Evolutionary conservation across 2,888 invertebrate genomes (phyloP), one percentile per base, ranked within the genome.

Genomic region (Muschampia plurimacula): DNA sequence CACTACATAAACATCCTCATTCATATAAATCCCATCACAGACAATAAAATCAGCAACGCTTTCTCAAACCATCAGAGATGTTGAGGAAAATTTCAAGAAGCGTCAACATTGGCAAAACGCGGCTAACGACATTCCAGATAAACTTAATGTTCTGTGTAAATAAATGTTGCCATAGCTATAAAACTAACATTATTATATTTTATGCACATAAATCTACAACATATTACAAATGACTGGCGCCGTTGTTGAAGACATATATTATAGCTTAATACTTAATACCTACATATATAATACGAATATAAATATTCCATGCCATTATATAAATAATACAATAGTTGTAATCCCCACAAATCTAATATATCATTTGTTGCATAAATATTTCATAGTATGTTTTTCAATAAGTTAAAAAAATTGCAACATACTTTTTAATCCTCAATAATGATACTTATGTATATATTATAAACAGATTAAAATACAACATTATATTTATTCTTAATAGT

Each of bases 91-190:
- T 79, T 71, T 72, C 74, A 28, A 77, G 76, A 76, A 74, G 70
- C 72, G 69, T 73, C 74, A 75, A 77, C 77, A 70, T 75, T 82
- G 81, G 79, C 78, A 78, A 84, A 84, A 82, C 74, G 79, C 77
- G 80, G 80, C 78, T 83, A 83, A 83, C 80, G 82, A 84, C 82
- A 73, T 74, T 72, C 67, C 41, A 72, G 63, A 64, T 68, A 72
- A 63, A 55, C 62, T 55, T 72, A 68, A 64, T 67, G 67, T 63
- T 66, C 55, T 57, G 63, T 55, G 67, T 63, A 67, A 36, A 67
- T 72, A 67, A 64, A 64, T 64, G 57, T 63, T 63, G 63, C 72
- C 64, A 46, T 8, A 68, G 46, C 67, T 63, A 72, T 72, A 67
- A 67, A 67, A 46, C 44, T 72, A 72, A 55, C 44, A 22, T 55